Base-by-base conservation (phyloP, 1,140 invertebrate genomes). In the Mactra quadrangularis region DNA sequence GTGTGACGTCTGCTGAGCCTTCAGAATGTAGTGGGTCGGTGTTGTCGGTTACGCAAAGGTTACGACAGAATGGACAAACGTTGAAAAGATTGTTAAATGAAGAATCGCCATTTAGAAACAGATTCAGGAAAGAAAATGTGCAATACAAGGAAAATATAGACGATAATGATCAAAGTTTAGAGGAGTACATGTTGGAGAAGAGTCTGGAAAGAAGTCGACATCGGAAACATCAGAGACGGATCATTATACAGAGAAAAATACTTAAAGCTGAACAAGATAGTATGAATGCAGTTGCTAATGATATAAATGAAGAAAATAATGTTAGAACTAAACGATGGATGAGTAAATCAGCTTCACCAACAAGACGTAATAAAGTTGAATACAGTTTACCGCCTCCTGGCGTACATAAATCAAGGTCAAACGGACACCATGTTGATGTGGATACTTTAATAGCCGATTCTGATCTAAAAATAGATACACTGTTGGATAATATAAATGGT, bases 31-130 rank as follows among this genome's bases (percentile, higher is more conserved):
- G 59, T 47, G 31, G 45, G 3, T 76, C 74, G 22, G 74, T 33
- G 41, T 17, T 79, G 50, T 68, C 76, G 17, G 64, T 79, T 13
- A 70, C 29, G 19, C 76, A 79, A 45, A 53, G 60, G 19, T 50
- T 79, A 19, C 17, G 29, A 27, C 22, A 41, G 35, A 79, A 79
- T 68, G 53, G 45, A 3, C 47, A 79, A 33, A 52, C 57, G n/a
- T 70, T 79, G 25, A 79, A 70, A 17, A 55, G 53, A 25, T 53
- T 79, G 62, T 70, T 79, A 33, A 79, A 70, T 68, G 76, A 66
- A 7, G 50, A 59, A 15, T 70, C 22, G 4, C 60, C 60, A 13
- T 55, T 70, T 3, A 79, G 59, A 52, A 60, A 64, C 41, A 33
- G 47, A 17, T 7, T 1, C 9, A 1, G 15, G 1, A 33, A 38